These are phyloP conservation scores for Maccullochella peelii DNA, from an alignment of 2,113 vertebrate genomes.

Conservation along the genomic window DNA sequence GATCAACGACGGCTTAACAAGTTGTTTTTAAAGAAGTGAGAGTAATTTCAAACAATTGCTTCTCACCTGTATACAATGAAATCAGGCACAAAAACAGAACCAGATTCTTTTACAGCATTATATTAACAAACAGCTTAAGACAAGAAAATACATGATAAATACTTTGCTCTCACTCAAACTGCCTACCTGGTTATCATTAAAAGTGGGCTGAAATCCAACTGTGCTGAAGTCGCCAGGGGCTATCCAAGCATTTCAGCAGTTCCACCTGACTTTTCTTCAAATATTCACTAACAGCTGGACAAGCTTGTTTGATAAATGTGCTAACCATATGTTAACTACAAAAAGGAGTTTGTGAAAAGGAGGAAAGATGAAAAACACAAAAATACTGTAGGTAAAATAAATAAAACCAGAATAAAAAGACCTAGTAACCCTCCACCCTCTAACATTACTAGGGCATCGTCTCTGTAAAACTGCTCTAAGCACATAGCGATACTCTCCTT, in stretches of 20 bases:
- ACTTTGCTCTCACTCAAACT: background rate
- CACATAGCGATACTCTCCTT: background rate
- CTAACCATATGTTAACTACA: slow-evolving; percentile 1
- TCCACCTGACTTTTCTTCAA: slow-evolving; percentile 13
- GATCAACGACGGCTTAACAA: background rate
- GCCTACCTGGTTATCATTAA: slow-evolving; percentile 22
- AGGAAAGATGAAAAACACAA: background rate
- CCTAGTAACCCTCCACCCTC: background rate
- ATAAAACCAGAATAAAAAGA: background rate
- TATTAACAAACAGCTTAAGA: background rate
- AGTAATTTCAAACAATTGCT: background rate
- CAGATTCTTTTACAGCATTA: background rate
- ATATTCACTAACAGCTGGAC: slow-evolving; percentile 13
- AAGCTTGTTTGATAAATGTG: background rate
- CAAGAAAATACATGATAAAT: background rate
- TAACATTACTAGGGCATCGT: background rate
- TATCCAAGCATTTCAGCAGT: slow-evolving; percentile 11
- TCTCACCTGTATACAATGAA: background rate
- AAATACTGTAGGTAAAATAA: background rate
- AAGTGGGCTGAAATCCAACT: slow-evolving; percentile 19
- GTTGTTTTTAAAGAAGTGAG: background rate
- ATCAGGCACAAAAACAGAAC: background rate
- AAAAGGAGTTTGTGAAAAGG: background rate
- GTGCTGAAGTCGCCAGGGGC: background rate
- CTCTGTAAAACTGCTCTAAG: background rate